These are phyloP conservation scores for Meloidogyne chitwoodi DNA, from an alignment of 1,140 invertebrate species.

Conservation along the genomic window DNA sequence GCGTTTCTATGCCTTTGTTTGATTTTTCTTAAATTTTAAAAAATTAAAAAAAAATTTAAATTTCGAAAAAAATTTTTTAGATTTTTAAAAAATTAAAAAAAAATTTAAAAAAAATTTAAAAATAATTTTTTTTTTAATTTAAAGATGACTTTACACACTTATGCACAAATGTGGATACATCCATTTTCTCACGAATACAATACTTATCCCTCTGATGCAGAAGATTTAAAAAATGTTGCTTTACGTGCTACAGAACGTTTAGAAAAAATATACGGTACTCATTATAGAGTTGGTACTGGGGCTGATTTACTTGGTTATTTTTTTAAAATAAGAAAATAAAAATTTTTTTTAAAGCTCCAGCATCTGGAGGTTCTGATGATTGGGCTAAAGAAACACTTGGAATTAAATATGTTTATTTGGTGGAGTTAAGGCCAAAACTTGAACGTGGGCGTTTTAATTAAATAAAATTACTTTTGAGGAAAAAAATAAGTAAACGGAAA, in stretches of 20 bases:
- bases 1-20: conserved; percentile 2
- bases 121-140: background rate
- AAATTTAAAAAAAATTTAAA: background rate
- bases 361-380: conserved; percentile 58
- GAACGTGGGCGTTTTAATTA: conserved; percentile 33
- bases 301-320: conserved; percentile 27
- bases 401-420: conserved; percentile 59
- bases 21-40: background rate
- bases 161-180: conserved; percentile 60
- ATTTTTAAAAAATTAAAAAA: too few relatives aligned
- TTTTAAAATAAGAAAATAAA: background rate
- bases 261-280: conserved; percentile 52
- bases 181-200: conserved; percentile 51
- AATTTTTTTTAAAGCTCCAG: conserved; percentile 40
- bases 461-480: too few relatives aligned
- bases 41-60: too few relatives aligned
- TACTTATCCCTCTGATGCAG: background rate
- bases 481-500: too few relatives aligned
- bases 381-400: conserved; percentile 55
- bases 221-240: conserved; percentile 35
- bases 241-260: conserved; percentile 52
- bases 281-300: conserved; percentile 56
- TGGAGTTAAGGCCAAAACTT: conserved; percentile 48
- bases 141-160: conserved; percentile 56
- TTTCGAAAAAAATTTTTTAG: too few relatives aligned